Conservation (phyloP, 2,888 invertebrate species). For the Conistra vaccinii region DNA sequence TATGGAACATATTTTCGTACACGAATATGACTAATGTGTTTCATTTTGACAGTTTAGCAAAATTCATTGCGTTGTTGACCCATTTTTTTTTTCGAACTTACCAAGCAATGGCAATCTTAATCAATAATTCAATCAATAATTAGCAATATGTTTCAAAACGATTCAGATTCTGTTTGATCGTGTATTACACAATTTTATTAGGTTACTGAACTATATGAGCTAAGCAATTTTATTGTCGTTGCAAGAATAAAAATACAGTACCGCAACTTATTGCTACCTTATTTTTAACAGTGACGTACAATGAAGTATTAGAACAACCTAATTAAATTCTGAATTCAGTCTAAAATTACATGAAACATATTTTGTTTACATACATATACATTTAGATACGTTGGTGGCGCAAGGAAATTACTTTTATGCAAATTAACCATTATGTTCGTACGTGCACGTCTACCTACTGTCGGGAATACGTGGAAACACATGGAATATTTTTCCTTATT, state of each 20-base stretch:
- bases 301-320: neutral
- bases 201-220: neutral
- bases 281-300: conserved; percentile 10
- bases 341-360: conserved; percentile 47
- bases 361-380: conserved; percentile 38
- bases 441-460: conserved; percentile 69
- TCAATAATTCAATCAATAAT: too few relatives aligned
- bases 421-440: conserved; percentile 77
- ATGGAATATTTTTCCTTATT: conserved; percentile 38
- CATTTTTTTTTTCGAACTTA: too few relatives aligned
- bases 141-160: too few relatives aligned
- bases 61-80: too few relatives aligned
- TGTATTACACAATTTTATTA: too few relatives aligned
- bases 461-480: conserved; percentile 23
- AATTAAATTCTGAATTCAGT: conserved; percentile 43
- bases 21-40: too few relatives aligned
- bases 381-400: conserved; percentile 43
- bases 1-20: too few relatives aligned
- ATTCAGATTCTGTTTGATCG: too few relatives aligned
- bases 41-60: too few relatives aligned
- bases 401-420: conserved; percentile 84
- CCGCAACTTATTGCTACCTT: neutral
- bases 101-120: too few relatives aligned
- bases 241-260: neutral
- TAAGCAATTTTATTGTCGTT: neutral